Percentiles rank a stretch among this genome's conserved stretches.
Evolutionary conservation across 92 coral and sea anemone species (phyloP).

Genomic region (Bergia sp.): DNA sequence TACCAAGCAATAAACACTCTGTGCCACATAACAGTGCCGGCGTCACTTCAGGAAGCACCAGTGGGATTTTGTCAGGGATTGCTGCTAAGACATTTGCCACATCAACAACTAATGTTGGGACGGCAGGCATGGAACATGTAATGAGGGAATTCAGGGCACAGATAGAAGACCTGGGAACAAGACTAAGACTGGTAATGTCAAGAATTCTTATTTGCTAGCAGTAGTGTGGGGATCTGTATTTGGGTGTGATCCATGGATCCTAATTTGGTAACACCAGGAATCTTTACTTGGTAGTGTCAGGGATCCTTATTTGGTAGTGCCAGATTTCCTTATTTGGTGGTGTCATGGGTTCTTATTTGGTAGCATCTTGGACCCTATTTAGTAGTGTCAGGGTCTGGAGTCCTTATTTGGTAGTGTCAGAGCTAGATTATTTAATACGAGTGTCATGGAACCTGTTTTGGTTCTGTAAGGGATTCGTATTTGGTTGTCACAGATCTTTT

Average conservation of each 20-base stretch:
- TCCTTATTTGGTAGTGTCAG: background rate
- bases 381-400: background rate
- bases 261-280: background rate
- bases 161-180: conserved; percentile 71
- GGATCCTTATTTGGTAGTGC: background rate
- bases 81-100: conserved; percentile 45
- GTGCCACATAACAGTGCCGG: background rate
- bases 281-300: background rate
- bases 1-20: background rate
- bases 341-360: background rate
- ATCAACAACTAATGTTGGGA: conserved; percentile 50
- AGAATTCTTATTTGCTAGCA: too few relatives aligned
- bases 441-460: background rate
- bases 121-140: conserved; percentile 50
- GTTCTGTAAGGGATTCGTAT: background rate
- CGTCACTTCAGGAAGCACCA: background rate
- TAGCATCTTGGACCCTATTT: background rate
- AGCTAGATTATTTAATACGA: too few relatives aligned
- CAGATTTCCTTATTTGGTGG: background rate
- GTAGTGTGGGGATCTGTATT: too few relatives aligned
- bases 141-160: conserved; percentile 54
- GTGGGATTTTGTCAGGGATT: conserved; percentile 28
- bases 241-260: too few relatives aligned
- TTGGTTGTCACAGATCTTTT: background rate
- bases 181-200: conserved; percentile 67